Evolutionary conservation across 2,797 vertebrate species (phyloP).

Genomic region (Toxotes lorentzi): DNA sequence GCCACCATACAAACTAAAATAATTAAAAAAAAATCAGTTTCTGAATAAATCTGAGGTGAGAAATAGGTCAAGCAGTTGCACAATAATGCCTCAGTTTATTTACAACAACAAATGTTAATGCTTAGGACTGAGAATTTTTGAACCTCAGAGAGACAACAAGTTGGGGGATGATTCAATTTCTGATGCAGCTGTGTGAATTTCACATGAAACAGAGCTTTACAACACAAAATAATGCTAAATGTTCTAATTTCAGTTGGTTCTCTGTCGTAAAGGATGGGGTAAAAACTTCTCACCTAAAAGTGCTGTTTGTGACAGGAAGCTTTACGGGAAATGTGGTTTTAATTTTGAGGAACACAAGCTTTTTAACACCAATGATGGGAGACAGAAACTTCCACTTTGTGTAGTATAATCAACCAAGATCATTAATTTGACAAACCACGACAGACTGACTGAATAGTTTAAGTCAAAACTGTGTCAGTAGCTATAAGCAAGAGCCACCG

Average conservation of each 20-base stretch:
- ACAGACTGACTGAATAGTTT: not conserved
- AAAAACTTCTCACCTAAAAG: not conserved
- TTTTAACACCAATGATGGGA: not conserved
- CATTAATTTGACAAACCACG: not conserved
- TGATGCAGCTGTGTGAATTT: not conserved
- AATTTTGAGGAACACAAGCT: slow-evolving; percentile 16
- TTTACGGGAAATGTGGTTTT: slow-evolving; percentile 38
- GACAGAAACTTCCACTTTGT: not conserved
- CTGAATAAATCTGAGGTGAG: not conserved
- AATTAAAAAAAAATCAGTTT: not conserved
- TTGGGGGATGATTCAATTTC: not conserved
- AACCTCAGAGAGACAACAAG: not conserved
- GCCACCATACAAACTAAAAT: not conserved
- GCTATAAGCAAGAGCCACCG: not conserved
- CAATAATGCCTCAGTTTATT: not conserved
- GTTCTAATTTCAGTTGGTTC: not conserved
- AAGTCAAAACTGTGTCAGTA: not conserved
- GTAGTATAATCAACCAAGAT: not conserved
- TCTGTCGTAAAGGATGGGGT: not conserved
- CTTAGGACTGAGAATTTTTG: too few relatives aligned
- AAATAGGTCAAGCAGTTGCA: too few relatives aligned
- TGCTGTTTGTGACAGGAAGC: slow-evolving; percentile 30
- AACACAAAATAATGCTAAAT: not conserved
- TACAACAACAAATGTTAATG: too few relatives aligned
- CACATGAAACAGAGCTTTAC: not conserved